Evolutionary conservation across 2,113 vertebrate genomes (phyloP), one percentile per base, ranked within the genome.

Genomic region (Tympanuchus pallidicinctus): DNA sequence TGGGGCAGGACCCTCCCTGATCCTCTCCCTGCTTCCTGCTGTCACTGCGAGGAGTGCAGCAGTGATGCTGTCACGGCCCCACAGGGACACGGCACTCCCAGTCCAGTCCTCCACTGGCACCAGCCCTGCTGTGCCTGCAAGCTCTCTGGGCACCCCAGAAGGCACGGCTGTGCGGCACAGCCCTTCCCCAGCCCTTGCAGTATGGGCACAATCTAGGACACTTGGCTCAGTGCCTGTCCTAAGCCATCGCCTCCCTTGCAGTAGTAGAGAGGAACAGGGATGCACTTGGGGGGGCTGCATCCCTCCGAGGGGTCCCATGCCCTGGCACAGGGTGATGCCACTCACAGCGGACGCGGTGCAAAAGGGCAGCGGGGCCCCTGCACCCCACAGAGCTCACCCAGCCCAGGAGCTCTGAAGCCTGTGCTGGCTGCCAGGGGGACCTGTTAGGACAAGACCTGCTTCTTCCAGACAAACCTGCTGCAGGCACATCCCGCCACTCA

Each of bases 381-480:
- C 5, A 3, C 60, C 84, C 50, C 2, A 5, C 60, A 47, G 38
- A 40, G 63, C 70, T 56, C 42, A 6, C 79, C 69, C 4, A 1
- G 52, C 67, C 30, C 0, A 0, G 48, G 69, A 94, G 67, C 72
- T 82, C 21, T 7, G 64, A 54, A 88, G 75, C 42, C 34, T 0
- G 5, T 32, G 40, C 64, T 1, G 36, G 86, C 86, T 96, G 86
- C 93, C 82, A 94, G 54, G 22, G 27, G n/a, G 92, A 92, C 94
- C 81, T 97, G 97, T 97, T 93, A 67, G 94, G 88, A 96, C 97
- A 97, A 63, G 95, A 96, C 88, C 95, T 92, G 93, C 96, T 91
- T 91, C 91, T 72, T 42, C 95, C 95, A 96, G 95, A 95, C 95
- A 93, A 96, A 96, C 95, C 94, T 96, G 95, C 95, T 96, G 92